Evolutionary conservation across 2,797 vertebrate species (phyloP), one percentile per base, ranked within the genome.

Genomic region (Hoplostethus atlanticus): DNA sequence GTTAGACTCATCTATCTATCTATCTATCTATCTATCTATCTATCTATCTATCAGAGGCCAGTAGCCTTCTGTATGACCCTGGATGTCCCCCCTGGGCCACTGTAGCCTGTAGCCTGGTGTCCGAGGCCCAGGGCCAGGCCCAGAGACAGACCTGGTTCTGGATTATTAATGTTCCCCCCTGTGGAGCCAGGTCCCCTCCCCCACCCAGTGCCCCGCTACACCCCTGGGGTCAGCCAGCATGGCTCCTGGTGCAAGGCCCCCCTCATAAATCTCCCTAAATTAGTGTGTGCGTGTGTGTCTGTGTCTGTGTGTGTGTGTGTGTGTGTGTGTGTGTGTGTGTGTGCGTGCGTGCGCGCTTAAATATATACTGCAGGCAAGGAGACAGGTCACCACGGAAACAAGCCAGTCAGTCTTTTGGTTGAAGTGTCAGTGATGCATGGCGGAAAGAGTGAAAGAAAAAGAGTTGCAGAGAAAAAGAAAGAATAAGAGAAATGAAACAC

Each of bases 231-330:
- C 96, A 96, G 94, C 94, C 95, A 95, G 92, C 85, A 80, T 95
- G 95, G 95, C 96, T 96, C 95, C 96, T 96, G 94, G 95, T 95
- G 94, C 54, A 61, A 95, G 96, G 95, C 94, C 93, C 81, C 90
- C 83, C 93, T 96, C 95, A 97, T 98, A 97, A 98, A 98, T 98
- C 97, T 97, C 95, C 96, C 94, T 97, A 97, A 97, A 96, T 97
- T 96, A 96, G 90, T 84, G 90, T 89, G 90, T 80, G 64, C 44
- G 64, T 58, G 57, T 31, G 54, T 84, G 13, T 86, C 65, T 84
- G 79, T 83, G 74, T 59, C 47, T 68, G 70, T 65, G 68, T 60
- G 68, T 68, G 71, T 73, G 68, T 64, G 53, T 50, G 28, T 59
- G 46, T 71, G 77, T 81, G 79, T 71, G 71, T 44, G 60, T 36